Evolutionary conservation across 2,113 vertebrate genomes (phyloP).

Genomic region (Capreolus pygargus): DNA sequence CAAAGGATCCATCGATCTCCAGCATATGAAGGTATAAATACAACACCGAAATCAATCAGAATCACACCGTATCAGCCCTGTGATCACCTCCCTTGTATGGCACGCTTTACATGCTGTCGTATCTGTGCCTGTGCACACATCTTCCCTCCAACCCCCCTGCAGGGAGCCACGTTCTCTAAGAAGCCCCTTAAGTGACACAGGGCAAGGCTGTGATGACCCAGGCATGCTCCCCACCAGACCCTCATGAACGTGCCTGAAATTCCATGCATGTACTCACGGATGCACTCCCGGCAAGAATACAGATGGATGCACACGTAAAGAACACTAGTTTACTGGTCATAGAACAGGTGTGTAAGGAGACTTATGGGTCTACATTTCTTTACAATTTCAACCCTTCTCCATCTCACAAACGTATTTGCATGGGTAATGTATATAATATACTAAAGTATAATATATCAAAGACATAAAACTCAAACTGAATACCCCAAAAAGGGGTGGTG

Average conservation of each 20-base stretch:
- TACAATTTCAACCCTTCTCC: neutral
- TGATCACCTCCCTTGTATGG: constrained; percentile 71
- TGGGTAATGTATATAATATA: neutral
- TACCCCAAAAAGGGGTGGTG: neutral
- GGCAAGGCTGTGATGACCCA: neutral
- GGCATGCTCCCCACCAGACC: neutral
- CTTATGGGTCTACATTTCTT: neutral
- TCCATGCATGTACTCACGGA: fast-evolving
- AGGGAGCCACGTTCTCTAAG: neutral
- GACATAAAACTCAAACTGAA: neutral
- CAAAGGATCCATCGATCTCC: constrained; percentile 77
- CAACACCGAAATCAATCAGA: constrained; percentile 82
- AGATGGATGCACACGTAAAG: neutral
- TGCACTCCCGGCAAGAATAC: neutral
- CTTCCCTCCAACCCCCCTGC: neutral
- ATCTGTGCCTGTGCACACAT: constrained; percentile 45
- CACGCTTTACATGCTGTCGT: constrained; percentile 61
- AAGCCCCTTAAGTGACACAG: neutral
- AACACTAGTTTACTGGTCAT: neutral
- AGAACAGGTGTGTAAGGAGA: neutral
- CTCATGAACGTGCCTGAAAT: fast-evolving
- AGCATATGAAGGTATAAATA: constrained; percentile 79
- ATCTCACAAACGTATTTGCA: neutral
- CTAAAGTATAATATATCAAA: neutral
- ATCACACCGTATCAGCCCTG: constrained; percentile 77